phyloP scores from a whole-genome alignment of 2,797 vertebrate species.

The Typhlichthys subterraneus region DNA sequence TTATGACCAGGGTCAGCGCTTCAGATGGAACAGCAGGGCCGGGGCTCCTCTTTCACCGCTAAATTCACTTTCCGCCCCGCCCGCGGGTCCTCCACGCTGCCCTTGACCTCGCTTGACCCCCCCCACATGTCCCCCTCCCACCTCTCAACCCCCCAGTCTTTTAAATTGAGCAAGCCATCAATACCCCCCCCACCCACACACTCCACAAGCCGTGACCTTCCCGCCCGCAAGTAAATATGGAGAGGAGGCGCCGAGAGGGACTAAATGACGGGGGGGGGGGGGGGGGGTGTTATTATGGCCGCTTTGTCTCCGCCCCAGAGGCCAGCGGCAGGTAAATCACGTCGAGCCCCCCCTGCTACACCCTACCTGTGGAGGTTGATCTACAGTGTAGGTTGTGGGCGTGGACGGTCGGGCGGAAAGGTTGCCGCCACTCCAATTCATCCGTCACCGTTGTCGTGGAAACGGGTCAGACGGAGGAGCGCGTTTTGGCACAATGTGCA shows the following conservation, averaged over 20 bases:
- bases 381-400: constrained; percentile 4
- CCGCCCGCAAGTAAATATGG: constrained; percentile 47
- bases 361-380: constrained; percentile 38
- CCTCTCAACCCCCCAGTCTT: constrained; percentile 66
- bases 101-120: neutral
- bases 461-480: constrained; percentile 1
- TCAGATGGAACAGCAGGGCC: constrained; percentile 62
- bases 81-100: constrained; percentile 13
- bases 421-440: constrained; percentile 18
- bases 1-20: constrained; percentile 71
- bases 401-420: constrained; percentile 23
- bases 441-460: constrained; percentile 29
- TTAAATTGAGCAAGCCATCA: neutral
- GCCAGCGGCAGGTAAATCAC: constrained; percentile 63
- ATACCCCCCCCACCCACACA: constrained; percentile 51
- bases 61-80: constrained; percentile 58
- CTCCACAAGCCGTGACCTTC: constrained; percentile 59
- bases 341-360: constrained; percentile 49
- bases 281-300: constrained; percentile 56
- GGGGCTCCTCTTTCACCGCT: constrained; percentile 24
- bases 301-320: constrained; percentile 51
- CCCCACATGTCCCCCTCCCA: constrained; percentile 61
- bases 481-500: neutral
- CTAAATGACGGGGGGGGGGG: constrained; percentile 52
- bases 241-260: constrained; percentile 10